Conservation (phyloP, 2,888 invertebrate species). For the Dryadula phaetusa region DNA sequence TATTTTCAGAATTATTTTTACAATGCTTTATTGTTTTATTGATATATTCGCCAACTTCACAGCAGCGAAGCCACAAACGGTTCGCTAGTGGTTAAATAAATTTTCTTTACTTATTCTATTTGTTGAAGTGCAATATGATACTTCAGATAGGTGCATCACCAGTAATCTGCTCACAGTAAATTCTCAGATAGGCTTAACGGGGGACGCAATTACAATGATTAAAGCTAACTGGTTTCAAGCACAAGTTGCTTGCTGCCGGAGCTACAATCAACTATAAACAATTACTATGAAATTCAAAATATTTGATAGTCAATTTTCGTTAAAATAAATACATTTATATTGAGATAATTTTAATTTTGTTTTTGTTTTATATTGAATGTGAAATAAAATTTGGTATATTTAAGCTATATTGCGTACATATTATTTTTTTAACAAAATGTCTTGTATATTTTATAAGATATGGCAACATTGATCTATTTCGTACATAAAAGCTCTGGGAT, state of each 20-base stretch:
- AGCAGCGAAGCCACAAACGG: no score
- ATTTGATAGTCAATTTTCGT: not conserved
- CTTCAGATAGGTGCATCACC: conserved; percentile 12
- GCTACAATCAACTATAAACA: conserved; percentile 14
- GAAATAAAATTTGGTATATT: not conserved
- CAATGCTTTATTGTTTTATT: no score
- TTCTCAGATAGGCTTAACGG: conserved; percentile 72
- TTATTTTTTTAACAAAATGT: not conserved
- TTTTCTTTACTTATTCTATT: conserved; percentile 12
- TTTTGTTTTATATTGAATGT: not conserved
- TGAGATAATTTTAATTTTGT: not conserved
- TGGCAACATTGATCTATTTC: not conserved
- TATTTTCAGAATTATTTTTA: no score
- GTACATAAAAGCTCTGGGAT: conserved; percentile 52
- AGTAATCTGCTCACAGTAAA: conserved; percentile 27
- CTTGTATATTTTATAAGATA: not conserved
- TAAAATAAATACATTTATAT: not conserved
- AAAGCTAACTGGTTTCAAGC: conserved; percentile 73
- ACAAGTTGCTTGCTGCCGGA: conserved; percentile 24
- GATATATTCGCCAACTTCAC: no score
- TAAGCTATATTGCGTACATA: not conserved
- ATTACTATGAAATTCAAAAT: conserved; percentile 19
- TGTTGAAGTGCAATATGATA: conserved; percentile 18
- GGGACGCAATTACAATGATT: conserved; percentile 82
- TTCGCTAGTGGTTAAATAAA: no score